Percentiles rank a stretch among this genome's conserved stretches.
These are phyloP conservation scores for Amphimedon queenslandica DNA, from an alignment of 37 sponge, comb jelly and placozoan species.

Conservation along the genomic window DNA sequence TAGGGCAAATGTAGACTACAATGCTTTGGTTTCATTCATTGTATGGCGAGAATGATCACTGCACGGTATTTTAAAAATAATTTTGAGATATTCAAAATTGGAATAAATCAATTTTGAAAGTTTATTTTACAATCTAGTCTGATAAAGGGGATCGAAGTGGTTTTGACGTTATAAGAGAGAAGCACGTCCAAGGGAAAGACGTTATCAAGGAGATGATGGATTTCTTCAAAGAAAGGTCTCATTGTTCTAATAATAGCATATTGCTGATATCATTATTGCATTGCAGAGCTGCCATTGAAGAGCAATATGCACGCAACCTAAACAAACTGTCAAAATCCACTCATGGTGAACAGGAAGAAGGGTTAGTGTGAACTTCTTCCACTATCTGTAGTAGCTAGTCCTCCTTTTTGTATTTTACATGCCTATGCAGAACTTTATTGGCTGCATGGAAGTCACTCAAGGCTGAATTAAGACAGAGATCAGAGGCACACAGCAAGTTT, in stretches of 20 bases:
- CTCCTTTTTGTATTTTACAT: too few relatives aligned
- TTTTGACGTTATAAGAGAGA: constrained; percentile 63
- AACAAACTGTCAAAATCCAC: constrained; percentile 66
- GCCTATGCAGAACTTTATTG: constrained; percentile 42
- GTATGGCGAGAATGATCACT: too few relatives aligned
- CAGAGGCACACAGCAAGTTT: constrained; percentile 59
- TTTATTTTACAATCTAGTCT: too few relatives aligned
- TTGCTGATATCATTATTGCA: not conserved
- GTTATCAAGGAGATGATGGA: constrained; percentile 78
- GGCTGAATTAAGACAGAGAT: constrained; percentile 41
- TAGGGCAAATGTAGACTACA: not conserved
- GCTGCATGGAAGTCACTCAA: constrained; percentile 68
- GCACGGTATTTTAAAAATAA: too few relatives aligned
- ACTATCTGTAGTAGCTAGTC: not conserved
- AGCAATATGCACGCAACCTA: constrained; percentile 58
- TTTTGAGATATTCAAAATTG: too few relatives aligned
- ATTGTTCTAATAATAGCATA: not conserved
- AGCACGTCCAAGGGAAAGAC: constrained; percentile 52
- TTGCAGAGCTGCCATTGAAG: constrained; percentile 69
- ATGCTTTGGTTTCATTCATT: not conserved
- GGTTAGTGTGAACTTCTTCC: constrained; percentile 21
- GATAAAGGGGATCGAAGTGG: constrained; percentile 61
- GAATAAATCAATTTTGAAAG: too few relatives aligned
- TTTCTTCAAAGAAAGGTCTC: constrained; percentile 69
- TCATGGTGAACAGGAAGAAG: constrained; percentile 67